Conservation (phyloP, 2,888 invertebrate species). For the Pseudanteris insignis region DNA sequence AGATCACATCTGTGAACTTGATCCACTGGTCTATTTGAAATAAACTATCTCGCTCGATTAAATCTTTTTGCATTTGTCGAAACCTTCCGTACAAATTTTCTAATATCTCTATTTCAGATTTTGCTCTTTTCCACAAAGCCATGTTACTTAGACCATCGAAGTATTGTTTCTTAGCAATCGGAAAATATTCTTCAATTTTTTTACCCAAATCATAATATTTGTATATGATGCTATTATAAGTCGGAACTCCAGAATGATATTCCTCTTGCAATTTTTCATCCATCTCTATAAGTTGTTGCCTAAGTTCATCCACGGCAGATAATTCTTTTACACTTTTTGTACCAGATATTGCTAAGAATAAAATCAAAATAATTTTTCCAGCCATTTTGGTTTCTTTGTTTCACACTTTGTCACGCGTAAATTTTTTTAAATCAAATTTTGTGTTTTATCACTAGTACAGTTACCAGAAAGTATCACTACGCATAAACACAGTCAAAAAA, state of each 20-base stretch:
- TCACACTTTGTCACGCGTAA: background rate
- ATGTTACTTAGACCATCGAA: conserved; percentile 59
- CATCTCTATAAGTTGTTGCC: conserved; percentile 70
- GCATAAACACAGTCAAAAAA: background rate
- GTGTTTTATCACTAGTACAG: no score
- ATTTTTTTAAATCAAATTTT: no score
- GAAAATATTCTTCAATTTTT: conserved; percentile 64
- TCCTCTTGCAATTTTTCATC: conserved; percentile 70
- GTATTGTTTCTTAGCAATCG: conserved; percentile 43
- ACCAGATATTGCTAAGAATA: conserved; percentile 14
- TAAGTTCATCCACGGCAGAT: conserved; percentile 71
- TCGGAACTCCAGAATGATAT: conserved; percentile 61
- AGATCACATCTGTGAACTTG: conserved; percentile 74
- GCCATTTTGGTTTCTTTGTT: conserved; percentile 3
- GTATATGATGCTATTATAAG: conserved; percentile 71
- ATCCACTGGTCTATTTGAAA: conserved; percentile 69
- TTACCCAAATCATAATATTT: conserved; percentile 71
- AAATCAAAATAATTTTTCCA: background rate
- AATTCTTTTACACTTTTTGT: conserved; percentile 42
- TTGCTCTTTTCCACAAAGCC: conserved; percentile 75
- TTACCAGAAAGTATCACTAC: no score
- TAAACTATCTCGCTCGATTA: conserved; percentile 57
- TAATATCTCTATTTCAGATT: conserved; percentile 72
- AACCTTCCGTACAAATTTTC: conserved; percentile 76
- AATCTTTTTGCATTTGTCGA: conserved; percentile 70